Evolutionary conservation across 2,888 invertebrate species (phyloP), one percentile per base, ranked within the genome.

Genomic region (Sipha maydis): DNA sequence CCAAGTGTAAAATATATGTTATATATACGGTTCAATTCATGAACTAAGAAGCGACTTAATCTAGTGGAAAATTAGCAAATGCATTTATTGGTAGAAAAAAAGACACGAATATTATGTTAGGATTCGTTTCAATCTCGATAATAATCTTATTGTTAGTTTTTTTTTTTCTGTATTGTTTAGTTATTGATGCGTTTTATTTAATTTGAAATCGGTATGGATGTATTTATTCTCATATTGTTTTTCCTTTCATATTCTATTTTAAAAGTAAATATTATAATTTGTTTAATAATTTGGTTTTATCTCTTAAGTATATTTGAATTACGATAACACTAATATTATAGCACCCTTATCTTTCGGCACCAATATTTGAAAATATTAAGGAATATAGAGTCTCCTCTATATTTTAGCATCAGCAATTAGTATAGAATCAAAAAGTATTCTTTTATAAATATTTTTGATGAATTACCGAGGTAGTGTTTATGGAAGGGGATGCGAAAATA

Each of bases 381-480:
- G 21, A 41, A 38, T 19, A 41, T 41, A n/a, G n/a, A 25, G 25
- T 28, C 1, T 67, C 80, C 67, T n/a, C 73, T 54, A 21, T n/a
- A 56, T n/a, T 83, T 31, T 48, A 25, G n/a, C 67, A 67, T 48
- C 41, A 48, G 31, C 61, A 77, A 77, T 85, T 85, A 85, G 41
- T 41, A 56, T 7, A 41, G 28, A 84, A 84, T 76, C 28, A 41
- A 41, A 84, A 76, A 38, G 41, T 84, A 38, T 38, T 75, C 34
- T 56, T 80, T 67, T 38, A 38, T 54, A 83, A 84, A 84, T 75
- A 84, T 61, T 75, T 84, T 76, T 85, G 84, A 85, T 85, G 84
- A 85, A 85, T 85, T 61, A 77, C 84, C 67, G 9, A 25, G 41
- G 17, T 21, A 19, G 31, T 28, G 56, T 28, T 75, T 56, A 38